Base-by-base conservation (phyloP, 92 coral and sea anemone species). In the Porites divaricata region DNA sequence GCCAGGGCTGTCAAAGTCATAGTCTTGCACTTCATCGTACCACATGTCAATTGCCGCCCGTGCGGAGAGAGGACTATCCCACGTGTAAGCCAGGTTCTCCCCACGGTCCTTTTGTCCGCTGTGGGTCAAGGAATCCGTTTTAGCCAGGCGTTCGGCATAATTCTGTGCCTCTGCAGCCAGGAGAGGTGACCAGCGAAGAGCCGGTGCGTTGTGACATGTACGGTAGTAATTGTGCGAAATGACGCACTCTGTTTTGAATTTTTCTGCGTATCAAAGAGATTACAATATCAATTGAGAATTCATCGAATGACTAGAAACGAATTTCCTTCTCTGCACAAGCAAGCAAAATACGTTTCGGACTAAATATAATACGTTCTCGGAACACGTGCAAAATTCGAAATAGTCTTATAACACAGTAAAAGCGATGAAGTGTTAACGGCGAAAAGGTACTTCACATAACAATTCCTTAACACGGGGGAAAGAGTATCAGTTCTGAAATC, bases 211-310 rank as follows among this genome's bases (percentile, higher is more conserved):
- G 86, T 97, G 99, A 48, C 93, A 90, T 45, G 99, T 93, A 22
- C 99, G 98, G 90, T 95, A 95, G 91, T 97, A 97, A 92, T 97
- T 97, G 83, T 97, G 99, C 11, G 98, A 92, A 21, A 95, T 87
- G 72, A 95, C 87, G 74, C 99, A 95, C 67, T 97, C 99, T 79
- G 85, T 95, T 83, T 93, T 97, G 88, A 97, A 95, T 71, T 89
- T 89, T 79, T 95, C 99, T 97, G 89, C 67, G 63, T 22, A 22
- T 74, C 2, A 79, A 67, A 23, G 25, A 51, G 49, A 79, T 66
- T 15, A 45, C 5, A 49, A 20, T 48, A 65, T 63, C 28, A 78
- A 78, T 20, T 49, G 58, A 78, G 10, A 65, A 24, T 50, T 15
- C 48, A 25, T 2, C 16, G 8, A 28, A 16, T 8, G 28, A 48